These are phyloP conservation scores for Temnothorax rugatulus DNA, from an alignment of 2,888 invertebrate genomes.

Conservation along the genomic window DNA sequence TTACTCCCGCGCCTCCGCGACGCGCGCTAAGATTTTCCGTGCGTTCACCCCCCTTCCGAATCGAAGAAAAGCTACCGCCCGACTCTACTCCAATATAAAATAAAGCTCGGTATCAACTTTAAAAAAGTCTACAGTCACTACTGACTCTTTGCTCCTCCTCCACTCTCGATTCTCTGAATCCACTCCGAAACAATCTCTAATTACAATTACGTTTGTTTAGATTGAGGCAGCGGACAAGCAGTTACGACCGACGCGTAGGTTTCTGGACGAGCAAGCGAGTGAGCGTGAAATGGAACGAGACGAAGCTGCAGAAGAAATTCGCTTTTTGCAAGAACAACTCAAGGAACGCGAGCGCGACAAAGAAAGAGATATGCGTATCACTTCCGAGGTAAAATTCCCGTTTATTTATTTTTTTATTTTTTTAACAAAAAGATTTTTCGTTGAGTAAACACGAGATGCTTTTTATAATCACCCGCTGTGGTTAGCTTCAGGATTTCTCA, in stretches of 20 bases:
- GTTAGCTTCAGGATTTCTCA: constrained; percentile 23
- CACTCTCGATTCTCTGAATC: too few relatives aligned
- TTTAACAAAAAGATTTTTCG: too few relatives aligned
- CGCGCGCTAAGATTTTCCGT: too few relatives aligned
- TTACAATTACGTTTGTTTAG: constrained; percentile 86
- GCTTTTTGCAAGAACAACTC: constrained; percentile 88
- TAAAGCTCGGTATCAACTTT: too few relatives aligned
- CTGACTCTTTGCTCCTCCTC: too few relatives aligned
- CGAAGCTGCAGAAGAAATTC: constrained; percentile 91
- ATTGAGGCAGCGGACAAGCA: constrained; percentile 96
- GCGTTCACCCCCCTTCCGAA: too few relatives aligned
- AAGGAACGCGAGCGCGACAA: constrained; percentile 90
- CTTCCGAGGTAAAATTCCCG: constrained; percentile 89
- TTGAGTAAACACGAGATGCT: constrained; percentile 35
- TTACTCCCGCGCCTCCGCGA: too few relatives aligned
- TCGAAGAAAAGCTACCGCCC: too few relatives aligned
- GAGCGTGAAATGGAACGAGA: constrained; percentile 97
- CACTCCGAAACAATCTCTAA: too few relatives aligned
- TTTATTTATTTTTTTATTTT: neutral
- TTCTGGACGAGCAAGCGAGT: constrained; percentile 95
- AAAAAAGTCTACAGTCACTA: too few relatives aligned
- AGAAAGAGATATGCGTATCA: constrained; percentile 89
- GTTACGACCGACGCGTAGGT: constrained; percentile 93
- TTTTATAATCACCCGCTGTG: constrained; percentile 37
- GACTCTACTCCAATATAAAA: too few relatives aligned